Percentiles rank a stretch among this genome's conserved stretches.
These are phyloP conservation scores for Chouioia cunea DNA, from an alignment of 2,888 invertebrate genomes.

Conservation along the genomic window DNA sequence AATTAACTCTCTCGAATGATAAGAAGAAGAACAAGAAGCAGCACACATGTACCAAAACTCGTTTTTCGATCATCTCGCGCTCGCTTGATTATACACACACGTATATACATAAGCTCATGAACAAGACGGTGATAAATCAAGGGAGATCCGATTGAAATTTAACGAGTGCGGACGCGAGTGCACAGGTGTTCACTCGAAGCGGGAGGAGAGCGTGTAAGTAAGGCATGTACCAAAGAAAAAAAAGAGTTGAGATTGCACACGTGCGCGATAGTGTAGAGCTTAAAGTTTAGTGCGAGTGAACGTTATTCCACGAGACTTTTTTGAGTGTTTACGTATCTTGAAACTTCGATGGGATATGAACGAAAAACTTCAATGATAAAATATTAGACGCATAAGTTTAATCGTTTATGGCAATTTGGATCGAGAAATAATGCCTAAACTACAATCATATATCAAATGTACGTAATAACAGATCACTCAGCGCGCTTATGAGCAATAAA, in stretches of 20 bases:
- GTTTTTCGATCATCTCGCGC: constrained; percentile 33
- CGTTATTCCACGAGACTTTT: neutral
- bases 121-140: constrained; percentile 51
- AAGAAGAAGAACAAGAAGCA: neutral
- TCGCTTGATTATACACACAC: constrained; percentile 24
- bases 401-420: too few relatives aligned
- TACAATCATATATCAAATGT: too few relatives aligned
- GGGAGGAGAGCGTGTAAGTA: neutral
- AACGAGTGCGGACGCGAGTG: constrained; percentile 50
- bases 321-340: neutral
- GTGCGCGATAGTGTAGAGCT: too few relatives aligned
- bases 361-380: constrained; percentile 8
- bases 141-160: constrained; percentile 57
- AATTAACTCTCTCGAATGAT: too few relatives aligned
- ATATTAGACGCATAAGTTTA: too few relatives aligned
- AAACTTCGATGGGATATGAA: neutral
- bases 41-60: constrained; percentile 33
- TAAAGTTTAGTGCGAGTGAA: neutral
- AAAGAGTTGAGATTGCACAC: constrained; percentile 1
- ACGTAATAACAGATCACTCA: too few relatives aligned
- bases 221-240: neutral
- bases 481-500: too few relatives aligned
- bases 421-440: too few relatives aligned
- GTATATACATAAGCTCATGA: neutral
- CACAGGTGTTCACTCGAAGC: constrained; percentile 48